These are phyloP conservation scores for Montipora sp. DNA, from an alignment of 64 coral and sea anemone genomes.

Conservation along the genomic window DNA sequence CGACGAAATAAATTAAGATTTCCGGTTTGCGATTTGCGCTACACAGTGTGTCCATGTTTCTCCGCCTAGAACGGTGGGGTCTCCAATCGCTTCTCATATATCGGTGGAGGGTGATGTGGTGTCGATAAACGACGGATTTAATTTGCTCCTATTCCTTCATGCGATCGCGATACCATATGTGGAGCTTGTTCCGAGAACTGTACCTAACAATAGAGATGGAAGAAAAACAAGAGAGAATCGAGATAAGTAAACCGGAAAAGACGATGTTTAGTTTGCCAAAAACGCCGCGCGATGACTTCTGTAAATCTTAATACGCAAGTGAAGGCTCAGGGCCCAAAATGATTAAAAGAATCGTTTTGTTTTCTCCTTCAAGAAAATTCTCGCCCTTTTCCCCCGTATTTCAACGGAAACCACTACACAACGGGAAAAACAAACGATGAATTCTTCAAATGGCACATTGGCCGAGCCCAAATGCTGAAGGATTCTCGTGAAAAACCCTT, in stretches of 20 bases:
- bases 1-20: conserved; percentile 64
- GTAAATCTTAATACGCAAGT: background rate
- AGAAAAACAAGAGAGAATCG: conserved; percentile 23
- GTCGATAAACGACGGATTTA: background rate
- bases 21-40: conserved; percentile 2
- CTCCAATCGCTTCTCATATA: too few species aligned
- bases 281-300: background rate
- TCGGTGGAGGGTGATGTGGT: background rate
- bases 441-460: conserved; percentile 28
- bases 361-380: background rate
- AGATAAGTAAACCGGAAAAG: conserved; percentile 15
- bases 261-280: background rate
- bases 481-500: background rate
- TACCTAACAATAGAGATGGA: conserved; percentile 67
- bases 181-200: conserved; percentile 93
- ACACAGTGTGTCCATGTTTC: background rate
- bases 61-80: background rate
- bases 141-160: conserved; percentile 78
- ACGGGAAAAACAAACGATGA: conserved; percentile 47
- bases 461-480: background rate
- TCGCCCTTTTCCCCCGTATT: background rate
- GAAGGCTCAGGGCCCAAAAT: background rate
- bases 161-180: conserved; percentile 53
- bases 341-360: too few species aligned
- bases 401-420: background rate